Conservation (phyloP, 2,888 invertebrate species). For the Thymelicus sylvestris region DNA sequence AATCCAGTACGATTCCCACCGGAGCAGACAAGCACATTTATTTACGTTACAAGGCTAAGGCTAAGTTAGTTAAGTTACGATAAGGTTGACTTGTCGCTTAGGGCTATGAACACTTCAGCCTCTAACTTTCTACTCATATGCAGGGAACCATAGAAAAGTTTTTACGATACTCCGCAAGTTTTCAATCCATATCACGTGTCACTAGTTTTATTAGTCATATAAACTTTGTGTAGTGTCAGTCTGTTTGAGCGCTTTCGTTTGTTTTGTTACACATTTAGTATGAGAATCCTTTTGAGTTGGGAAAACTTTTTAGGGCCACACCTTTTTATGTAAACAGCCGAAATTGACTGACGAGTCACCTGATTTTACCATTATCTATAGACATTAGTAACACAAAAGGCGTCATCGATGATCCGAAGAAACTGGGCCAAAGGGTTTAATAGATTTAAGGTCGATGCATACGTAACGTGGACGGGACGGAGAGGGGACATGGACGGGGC, state of each 20-base stretch:
- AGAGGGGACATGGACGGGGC: too few relatives aligned
- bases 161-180: conserved; percentile 3
- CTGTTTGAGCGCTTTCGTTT: conserved; percentile 3
- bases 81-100: neutral
- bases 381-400: too few relatives aligned
- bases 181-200: conserved; percentile 9
- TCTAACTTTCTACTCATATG: conserved; percentile 9
- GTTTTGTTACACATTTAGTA: conserved; percentile 1
- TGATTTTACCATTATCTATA: too few relatives aligned
- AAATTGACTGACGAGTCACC: too few relatives aligned
- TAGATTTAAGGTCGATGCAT: too few relatives aligned
- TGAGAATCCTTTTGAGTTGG: neutral
- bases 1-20: too few relatives aligned
- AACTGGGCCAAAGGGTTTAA: neutral
- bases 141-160: conserved; percentile 2
- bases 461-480: too few relatives aligned
- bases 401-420: too few relatives aligned
- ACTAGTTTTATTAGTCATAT: conserved; percentile 10
- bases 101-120: too few relatives aligned
- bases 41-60: too few relatives aligned
- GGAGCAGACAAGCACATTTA: too few relatives aligned
- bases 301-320: neutral
- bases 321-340: too few relatives aligned
- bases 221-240: neutral
- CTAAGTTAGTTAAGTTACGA: neutral